phyloP scores from a whole-genome alignment of 1,140 invertebrate species.

The Eueides isabella region DNA sequence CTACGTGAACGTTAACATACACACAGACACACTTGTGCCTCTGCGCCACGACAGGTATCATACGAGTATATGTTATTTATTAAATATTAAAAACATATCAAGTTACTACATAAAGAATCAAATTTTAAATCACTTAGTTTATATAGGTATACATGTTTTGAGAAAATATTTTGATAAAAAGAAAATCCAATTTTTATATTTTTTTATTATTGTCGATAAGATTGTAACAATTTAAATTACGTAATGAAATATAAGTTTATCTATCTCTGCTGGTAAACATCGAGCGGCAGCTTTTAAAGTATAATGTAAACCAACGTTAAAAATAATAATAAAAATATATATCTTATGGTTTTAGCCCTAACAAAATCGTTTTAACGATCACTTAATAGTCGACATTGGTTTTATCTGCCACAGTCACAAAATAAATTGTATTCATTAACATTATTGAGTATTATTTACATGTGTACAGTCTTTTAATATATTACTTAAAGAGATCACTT shows the following conservation, averaged over 20 bases:
- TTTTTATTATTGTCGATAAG: constrained; percentile 55
- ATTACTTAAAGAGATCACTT: constrained; percentile 84
- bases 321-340: constrained; percentile 23
- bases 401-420: constrained; percentile 54
- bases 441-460: constrained; percentile 83
- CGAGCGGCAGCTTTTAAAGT: constrained; percentile 35
- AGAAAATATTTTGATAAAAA: too few species aligned
- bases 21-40: too few species aligned
- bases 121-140: too few species aligned
- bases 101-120: too few species aligned
- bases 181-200: constrained; percentile 33
- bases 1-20: too few species aligned
- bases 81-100: too few species aligned
- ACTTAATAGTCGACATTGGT: constrained; percentile 44
- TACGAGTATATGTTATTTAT: too few species aligned
- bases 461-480: constrained; percentile 78
- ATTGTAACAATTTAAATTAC: constrained; percentile 68
- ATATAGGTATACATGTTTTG: too few species aligned
- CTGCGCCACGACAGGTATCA: too few species aligned
- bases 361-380: constrained; percentile 15
- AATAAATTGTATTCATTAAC: constrained; percentile 69
- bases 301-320: constrained; percentile 34
- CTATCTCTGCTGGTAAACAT: constrained; percentile 51
- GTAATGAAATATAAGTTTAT: constrained; percentile 59
- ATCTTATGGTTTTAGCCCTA: constrained; percentile 28